Evolutionary conservation across 2,113 vertebrate genomes (phyloP), one percentile per base, ranked within the genome.

Genomic region (Proterorhinus semilunaris): DNA sequence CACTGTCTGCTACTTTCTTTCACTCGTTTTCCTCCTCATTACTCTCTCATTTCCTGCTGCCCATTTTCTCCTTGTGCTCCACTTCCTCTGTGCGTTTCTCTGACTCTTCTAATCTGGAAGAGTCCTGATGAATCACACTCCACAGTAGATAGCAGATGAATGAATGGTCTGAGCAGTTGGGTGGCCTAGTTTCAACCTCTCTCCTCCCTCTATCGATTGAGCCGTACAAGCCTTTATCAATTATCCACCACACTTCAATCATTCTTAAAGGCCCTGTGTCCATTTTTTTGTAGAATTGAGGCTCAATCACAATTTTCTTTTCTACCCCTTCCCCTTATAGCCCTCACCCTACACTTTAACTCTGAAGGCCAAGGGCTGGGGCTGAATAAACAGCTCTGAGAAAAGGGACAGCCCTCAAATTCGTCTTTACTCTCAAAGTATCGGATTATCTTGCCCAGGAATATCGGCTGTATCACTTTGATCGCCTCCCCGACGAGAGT

Each of bases 401-500:
- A 36, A 36, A 4, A 3, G 27, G 27, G 27, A 36, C 27, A 36
- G 27, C 27, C 27, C 27, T 36, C 27, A 36, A 36, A 36, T 36
- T 36, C 27, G 2, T 36, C 27, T 36, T 21, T n/a, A 0, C 65
- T 79, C 88, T 98, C 96, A 91, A 98, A 98, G 84, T 88, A 97
- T 72, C 0, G 61, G 75, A 98, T 94, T 27, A 98, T 86, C 74
- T 94, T 92, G 16, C 96, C 95, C 80, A 98, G 76, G 80, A 98
- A 84, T 68, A 98, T 66, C 6, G 96, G 95, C 72, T 98, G 96
- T 69, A 94, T 0, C 68, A 95, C 83, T 89, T 93, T 96, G 61
- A 93, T 88, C 21, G 69, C 62, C 89, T 98, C 96, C 96, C 98
- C 96, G 62, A 95, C 11, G 8, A 98, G 71, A 0, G 95, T 96